Base-by-base conservation (phyloP, 1,140 invertebrate species). In the Drosophila elegans region DNA sequence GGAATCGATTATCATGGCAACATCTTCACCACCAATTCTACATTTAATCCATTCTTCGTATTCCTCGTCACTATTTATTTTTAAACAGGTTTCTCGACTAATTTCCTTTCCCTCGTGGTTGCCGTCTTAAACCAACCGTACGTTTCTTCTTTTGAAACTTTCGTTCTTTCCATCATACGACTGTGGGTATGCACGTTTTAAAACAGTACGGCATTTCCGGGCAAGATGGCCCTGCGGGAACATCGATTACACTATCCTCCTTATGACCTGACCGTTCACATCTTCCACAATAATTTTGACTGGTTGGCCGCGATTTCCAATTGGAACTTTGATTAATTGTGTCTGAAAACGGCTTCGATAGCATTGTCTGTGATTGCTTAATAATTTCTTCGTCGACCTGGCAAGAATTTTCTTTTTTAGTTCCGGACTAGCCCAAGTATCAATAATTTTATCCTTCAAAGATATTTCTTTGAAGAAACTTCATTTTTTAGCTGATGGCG, bases 381-480 rank as follows among this genome's bases (percentile, higher is more conserved):
- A 3, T 21, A 16, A 21, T 21, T 21, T 21, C 16, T 21, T 21
- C 16, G 16, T 21, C 1, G 16, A 21, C 16, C 16, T 21, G 16
- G 16, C 16, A 21, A 21, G 16, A 21, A 21, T 21, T 21, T 21
- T 21, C 16, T 21, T 21, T 21, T 21, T 21, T 21, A 21, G 16
- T 1, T 21, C 16, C 16, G 16, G 1, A 21, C 16, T 21, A 21
- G 16, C 9, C 34, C 3, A 9, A 6, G 6, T 16, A 42, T 42
- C 41, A 42, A 42, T 42, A 10, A 36, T 36, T 36, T 10, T 11
- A 2, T 10, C 0, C 2, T 21, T 10, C 9, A 6, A 10, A 34
- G 27, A 45, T 12, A 45, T 56, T 27, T 45, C 41, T 11, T 45
- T n/a, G n/a, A n/a, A n/a, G 21, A 56, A 34, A 45, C 32, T 42